These are phyloP conservation scores for Leptinotarsa undecemlineata DNA, from an alignment of 1,140 invertebrate species.

Conservation along the genomic window DNA sequence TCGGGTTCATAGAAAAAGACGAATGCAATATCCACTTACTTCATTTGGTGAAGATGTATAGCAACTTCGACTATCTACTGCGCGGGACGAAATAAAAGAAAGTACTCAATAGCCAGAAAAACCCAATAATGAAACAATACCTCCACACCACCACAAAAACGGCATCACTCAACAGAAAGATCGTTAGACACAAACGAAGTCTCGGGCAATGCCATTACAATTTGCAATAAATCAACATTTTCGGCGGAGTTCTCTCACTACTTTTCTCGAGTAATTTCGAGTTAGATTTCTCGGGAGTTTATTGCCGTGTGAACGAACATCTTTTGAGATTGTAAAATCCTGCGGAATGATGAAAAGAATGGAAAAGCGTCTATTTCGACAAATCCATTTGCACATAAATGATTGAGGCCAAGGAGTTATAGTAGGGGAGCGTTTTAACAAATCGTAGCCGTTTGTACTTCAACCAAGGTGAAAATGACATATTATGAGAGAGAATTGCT, in stretches of 20 bases:
- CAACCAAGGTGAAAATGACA: not conserved
- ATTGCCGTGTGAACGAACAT: slow-evolving; percentile 45
- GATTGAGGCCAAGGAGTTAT: slow-evolving; percentile 20
- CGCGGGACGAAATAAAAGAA: no score
- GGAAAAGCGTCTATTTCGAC: slow-evolving; percentile 30
- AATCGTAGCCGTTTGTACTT: no score
- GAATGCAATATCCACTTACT: no score
- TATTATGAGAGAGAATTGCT: no score
- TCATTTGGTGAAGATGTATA: no score
- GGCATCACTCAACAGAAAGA: not conserved
- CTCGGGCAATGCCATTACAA: not conserved
- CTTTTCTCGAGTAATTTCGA: slow-evolving; percentile 32
- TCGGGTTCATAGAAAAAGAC: no score
- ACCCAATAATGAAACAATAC: not conserved
- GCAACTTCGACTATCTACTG: no score
- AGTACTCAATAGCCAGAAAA: no score
- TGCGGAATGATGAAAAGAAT: slow-evolving; percentile 28
- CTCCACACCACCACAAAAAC: not conserved
- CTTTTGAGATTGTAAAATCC: slow-evolving; percentile 45
- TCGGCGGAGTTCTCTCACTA: slow-evolving; percentile 25
- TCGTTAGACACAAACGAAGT: slow-evolving; percentile 3
- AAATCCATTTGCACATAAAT: slow-evolving; percentile 47
- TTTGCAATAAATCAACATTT: slow-evolving; percentile 47
- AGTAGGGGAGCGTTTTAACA: not conserved
- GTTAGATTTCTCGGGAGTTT: slow-evolving; percentile 41